Conservation (phyloP, 2,888 invertebrate genomes). For the Acanthosepion pharaonis region DNA sequence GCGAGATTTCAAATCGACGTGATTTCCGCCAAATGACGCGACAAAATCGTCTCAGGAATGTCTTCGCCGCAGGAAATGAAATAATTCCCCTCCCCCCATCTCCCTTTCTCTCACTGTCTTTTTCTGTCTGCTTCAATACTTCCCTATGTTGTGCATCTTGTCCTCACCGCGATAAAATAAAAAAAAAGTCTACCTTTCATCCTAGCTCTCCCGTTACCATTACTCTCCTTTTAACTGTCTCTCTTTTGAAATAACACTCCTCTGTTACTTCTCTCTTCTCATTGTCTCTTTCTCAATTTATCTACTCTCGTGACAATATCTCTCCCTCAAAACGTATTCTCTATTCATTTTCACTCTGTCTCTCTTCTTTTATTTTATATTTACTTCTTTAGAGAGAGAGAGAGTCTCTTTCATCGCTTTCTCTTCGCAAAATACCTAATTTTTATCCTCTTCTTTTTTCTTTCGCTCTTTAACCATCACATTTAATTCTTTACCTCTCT, state of each 20-base stretch:
- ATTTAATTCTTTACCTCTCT: background rate
- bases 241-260: background rate
- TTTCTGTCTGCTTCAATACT: background rate
- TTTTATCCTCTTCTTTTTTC: no score
- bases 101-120: background rate
- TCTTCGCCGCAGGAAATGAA: background rate
- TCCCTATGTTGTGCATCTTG: background rate
- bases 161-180: no score
- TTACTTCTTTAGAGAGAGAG: background rate
- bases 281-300: no score
- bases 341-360: background rate
- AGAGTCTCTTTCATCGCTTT: background rate
- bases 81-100: background rate
- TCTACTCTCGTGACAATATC: background rate
- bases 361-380: background rate
- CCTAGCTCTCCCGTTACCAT: background rate
- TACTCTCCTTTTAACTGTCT: background rate
- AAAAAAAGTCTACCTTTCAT: background rate
- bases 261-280: background rate
- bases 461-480: background rate
- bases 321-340: no score
- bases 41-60: slow-evolving; percentile 1
- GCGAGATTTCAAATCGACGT: background rate
- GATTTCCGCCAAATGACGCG: slow-evolving; percentile 33
- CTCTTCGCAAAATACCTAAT: background rate